Evolutionary conservation across 1,140 invertebrate genomes (phyloP), one percentile per base, ranked within the genome.

Genomic region (Drosophila ogumai): DNA sequence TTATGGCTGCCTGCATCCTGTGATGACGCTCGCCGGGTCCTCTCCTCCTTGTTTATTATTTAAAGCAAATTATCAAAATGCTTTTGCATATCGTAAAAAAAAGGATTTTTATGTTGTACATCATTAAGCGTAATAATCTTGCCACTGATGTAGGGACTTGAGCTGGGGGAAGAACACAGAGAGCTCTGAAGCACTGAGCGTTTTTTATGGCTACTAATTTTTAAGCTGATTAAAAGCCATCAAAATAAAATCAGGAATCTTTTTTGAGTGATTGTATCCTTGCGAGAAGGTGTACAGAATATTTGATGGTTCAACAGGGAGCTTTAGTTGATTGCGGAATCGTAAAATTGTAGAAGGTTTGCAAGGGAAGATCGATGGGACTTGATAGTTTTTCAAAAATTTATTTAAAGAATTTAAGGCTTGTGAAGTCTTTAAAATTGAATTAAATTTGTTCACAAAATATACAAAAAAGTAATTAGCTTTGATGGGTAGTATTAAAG

Each of bases 171-270:
- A 5, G 5, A 1, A 25, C 8, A 9, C 25, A 0, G 25, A 3
- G 15, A 31, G 6, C 25, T 40, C n/a, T 6, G 38, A 19, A 19
- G 8, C 34, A 32, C n/a, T 22, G 22, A 22, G 22, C 22, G 22
- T 22, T 47, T 77, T 76, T 77, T 77, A 77, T 77, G 63, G 63
- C 73, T 76, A 77, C 74, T 77, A 77, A 77, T 77, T 77, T 77
- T 77, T 76, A 77, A 77, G 73, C 74, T 77, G 74, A 77, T 77
- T 77, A 77, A 77, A 76, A 77, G 73, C 64, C 73, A 77, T 77
- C 73, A 77, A 77, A 77, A 76, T 34, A 46, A 68, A 76, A 77
- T 77, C 73, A 50, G 9, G 43, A 68, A 77, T 74, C 34, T 74
- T 68, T 22, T 50, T 72, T 73, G 54, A 72, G 67, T 59, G 67